Evolutionary conservation across 1,140 invertebrate species (phyloP), one percentile per base, ranked within the genome.

Genomic region (Lepidurus arcticus): DNA sequence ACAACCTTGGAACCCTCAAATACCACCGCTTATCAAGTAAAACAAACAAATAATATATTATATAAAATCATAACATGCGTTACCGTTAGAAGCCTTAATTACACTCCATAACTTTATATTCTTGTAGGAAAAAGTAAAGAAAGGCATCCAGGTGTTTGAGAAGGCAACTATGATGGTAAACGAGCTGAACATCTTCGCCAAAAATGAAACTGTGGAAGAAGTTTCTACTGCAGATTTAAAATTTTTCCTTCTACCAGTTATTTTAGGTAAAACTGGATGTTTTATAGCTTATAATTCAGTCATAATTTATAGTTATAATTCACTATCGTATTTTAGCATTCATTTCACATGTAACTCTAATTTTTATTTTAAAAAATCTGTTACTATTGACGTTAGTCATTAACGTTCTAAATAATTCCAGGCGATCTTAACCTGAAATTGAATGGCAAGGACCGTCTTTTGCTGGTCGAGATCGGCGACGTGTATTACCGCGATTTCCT

Each of bases 141-240:
- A 87, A 81, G 86, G 88, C 8, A 94, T 95, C 85, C 84, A 86
- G 26, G 87, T 90, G 45, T 90, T 95, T 78, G 94, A 96, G 86
- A 87, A 93, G 82, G 87, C 90, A 1, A 96, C 94, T 21, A 88
- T 87, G 80, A 84, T 94, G 75, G 93, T 95, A 0, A 95, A 93
- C 7, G 80, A 91, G 53, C 87, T 92, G 0, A 90, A 89, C 73
- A 88, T 98, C 84, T 98, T 97, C 82, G 96, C 94, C 84, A 84
- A 84, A 44, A 98, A 98, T 86, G 96, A 98, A 88, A 87, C 86
- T 42, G 87, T 95, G 73, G 93, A 96, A 76, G 96, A 98, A 87
- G 84, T 98, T 11, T 85, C 93, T 0, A 95, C 94, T 13, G 90
- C 91, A 80, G 91, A 95, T 82, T 84, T 98, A 2, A 94, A 93